Evolutionary conservation across 1,140 invertebrate genomes (phyloP).

Genomic region (Pantala flavescens): DNA sequence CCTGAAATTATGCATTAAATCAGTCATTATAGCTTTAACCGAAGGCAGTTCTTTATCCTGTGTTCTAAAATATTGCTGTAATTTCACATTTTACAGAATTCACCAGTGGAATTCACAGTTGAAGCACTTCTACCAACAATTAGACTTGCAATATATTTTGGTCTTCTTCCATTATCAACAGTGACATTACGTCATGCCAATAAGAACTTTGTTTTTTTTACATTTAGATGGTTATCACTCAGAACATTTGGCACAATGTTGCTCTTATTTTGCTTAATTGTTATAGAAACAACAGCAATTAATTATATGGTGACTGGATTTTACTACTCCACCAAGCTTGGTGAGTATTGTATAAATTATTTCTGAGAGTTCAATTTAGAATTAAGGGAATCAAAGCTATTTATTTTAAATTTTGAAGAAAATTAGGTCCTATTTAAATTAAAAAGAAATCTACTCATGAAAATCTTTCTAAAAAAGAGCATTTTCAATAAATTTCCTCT

Average conservation of each 20-base stretch:
- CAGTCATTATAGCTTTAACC: too few relatives aligned
- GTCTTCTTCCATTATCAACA: neutral
- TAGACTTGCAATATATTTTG: neutral
- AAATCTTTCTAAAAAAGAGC: too few relatives aligned
- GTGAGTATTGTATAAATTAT: neutral
- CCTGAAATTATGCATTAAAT: too few relatives aligned
- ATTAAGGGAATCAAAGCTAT: too few relatives aligned
- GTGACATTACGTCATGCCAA: neutral
- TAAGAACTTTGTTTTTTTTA: neutral
- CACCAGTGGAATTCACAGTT: neutral
- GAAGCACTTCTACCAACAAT: neutral
- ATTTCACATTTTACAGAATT: neutral
- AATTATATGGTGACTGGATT: neutral
- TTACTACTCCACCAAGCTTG: neutral
- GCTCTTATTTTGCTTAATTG: neutral
- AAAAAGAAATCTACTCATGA: too few relatives aligned
- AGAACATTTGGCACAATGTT: neutral
- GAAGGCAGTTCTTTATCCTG: too few relatives aligned
- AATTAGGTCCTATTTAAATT: too few relatives aligned
- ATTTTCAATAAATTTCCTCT: too few relatives aligned
- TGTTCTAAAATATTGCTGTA: too few relatives aligned
- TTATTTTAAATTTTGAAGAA: too few relatives aligned
- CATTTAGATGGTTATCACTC: neutral
- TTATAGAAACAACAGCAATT: neutral
- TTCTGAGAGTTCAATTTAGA: too few relatives aligned